Conservation (phyloP, 2,113 vertebrate species). For the Lagenorhynchus albirostris region DNA sequence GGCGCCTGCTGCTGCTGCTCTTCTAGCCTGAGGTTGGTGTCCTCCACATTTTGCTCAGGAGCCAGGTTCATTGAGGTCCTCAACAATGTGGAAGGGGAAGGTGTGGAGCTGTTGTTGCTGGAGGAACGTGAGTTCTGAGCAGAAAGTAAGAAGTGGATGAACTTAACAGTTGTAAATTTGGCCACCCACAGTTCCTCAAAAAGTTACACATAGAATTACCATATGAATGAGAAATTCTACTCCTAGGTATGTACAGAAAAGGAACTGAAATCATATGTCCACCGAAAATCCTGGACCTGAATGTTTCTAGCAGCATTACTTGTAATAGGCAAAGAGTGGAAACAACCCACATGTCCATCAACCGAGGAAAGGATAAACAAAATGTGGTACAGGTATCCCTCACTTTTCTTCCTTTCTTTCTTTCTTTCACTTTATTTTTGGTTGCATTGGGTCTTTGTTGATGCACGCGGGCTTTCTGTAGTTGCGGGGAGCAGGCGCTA, state of each 20-base stretch:
- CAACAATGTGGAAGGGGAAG: not conserved
- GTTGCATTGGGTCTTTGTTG: too few relatives aligned
- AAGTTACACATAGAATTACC: not conserved
- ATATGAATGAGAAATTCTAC: not conserved
- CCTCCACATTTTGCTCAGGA: not conserved
- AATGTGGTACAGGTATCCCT: not conserved
- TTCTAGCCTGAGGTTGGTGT: not conserved
- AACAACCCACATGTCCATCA: not conserved
- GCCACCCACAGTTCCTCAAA: not conserved
- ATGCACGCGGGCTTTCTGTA: too few relatives aligned
- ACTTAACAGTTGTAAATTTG: not conserved
- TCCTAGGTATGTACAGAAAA: not conserved
- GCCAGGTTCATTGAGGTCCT: not conserved
- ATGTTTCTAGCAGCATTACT: not conserved
- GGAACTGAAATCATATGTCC: not conserved
- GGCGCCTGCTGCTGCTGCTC: not conserved
- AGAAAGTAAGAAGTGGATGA: not conserved
- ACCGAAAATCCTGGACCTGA: not conserved
- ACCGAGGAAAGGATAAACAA: not conserved
- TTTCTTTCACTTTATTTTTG: too few relatives aligned
- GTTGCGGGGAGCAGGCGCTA: too few relatives aligned
- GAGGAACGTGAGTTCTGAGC: not conserved
- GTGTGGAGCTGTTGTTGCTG: not conserved
- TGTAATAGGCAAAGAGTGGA: not conserved
- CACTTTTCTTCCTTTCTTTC: not conserved